These are phyloP conservation scores for Boloria selene DNA, from an alignment of 2,888 invertebrate species.

Conservation along the genomic window DNA sequence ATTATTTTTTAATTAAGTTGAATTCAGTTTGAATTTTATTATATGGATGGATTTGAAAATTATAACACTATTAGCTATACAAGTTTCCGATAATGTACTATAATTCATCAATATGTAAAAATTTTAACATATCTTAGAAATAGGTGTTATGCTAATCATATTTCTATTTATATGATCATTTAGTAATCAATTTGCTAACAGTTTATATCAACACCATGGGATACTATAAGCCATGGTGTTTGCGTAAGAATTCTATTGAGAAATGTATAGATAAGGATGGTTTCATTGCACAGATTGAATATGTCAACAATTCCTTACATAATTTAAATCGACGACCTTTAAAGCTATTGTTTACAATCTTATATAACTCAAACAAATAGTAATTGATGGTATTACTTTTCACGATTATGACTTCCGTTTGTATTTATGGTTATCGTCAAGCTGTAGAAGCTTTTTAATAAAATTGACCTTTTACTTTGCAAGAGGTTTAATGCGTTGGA, in stretches of 20 bases:
- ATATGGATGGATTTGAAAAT: too few species aligned
- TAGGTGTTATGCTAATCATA: not conserved
- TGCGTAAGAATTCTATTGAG: conserved; percentile 19
- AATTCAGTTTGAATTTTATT: too few species aligned
- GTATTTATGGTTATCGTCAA: not conserved
- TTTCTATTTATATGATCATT: conserved; percentile 6
- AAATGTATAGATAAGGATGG: conserved; percentile 24
- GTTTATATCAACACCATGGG: conserved; percentile 3
- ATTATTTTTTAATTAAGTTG: too few species aligned
- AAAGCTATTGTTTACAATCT: not conserved
- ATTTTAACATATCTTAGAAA: too few species aligned
- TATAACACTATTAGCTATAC: too few species aligned
- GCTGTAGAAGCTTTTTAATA: too few species aligned
- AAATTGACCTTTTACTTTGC: too few species aligned
- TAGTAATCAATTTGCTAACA: conserved; percentile 16
- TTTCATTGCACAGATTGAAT: conserved; percentile 16
- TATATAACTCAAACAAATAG: conserved; percentile 9
- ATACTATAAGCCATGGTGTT: conserved; percentile 18
- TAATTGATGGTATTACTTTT: conserved; percentile 10
- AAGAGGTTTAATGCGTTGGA: too few species aligned
- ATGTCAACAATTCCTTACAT: conserved; percentile 20
- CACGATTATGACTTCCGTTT: conserved; percentile 2
- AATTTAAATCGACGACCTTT: conserved; percentile 24
- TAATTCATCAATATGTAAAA: too few species aligned
- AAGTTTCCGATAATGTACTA: too few species aligned